phyloP scores from a whole-genome alignment of 2,888 invertebrate species.

The Rhamphomyia laevipes region DNA sequence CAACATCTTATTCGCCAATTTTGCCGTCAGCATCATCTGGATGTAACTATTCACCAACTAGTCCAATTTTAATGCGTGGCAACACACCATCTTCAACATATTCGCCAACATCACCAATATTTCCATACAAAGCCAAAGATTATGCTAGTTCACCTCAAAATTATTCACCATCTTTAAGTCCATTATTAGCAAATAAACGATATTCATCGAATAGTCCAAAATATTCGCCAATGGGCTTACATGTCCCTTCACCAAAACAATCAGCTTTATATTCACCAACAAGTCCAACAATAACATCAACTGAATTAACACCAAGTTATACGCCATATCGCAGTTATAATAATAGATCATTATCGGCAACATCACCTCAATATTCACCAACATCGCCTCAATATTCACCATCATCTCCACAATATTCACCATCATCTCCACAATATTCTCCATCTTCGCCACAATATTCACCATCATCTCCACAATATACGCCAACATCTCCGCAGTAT shows the following conservation, averaged over 20 bases:
- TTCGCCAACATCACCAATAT: constrained; percentile 55
- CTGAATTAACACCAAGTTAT: constrained; percentile 58
- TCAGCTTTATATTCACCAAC: constrained; percentile 47
- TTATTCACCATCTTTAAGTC: constrained; percentile 8
- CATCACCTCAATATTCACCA: constrained; percentile 53
- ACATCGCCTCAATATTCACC: constrained; percentile 51
- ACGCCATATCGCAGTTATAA: not conserved
- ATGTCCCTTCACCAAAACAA: constrained; percentile 4
- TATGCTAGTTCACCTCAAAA: constrained; percentile 3
- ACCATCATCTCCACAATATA: constrained; percentile 46
- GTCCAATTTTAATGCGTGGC: constrained; percentile 42
- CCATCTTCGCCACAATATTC: constrained; percentile 49
- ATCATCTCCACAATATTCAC: constrained; percentile 35
- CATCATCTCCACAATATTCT: constrained; percentile 59
- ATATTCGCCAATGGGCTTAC: constrained; percentile 40
- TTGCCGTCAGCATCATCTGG: constrained; percentile 54
- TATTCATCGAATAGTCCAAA: constrained; percentile 58
- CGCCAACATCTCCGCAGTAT: constrained; percentile 52
- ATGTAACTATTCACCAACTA: constrained; percentile 57
- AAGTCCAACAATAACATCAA: constrained; percentile 49
- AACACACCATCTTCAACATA: constrained; percentile 43
- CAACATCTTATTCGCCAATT: constrained; percentile 59
- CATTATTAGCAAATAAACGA: constrained; percentile 25
- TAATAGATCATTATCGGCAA: constrained; percentile 38
- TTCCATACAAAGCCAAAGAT: constrained; percentile 2